Base-by-base conservation (phyloP, 2,888 invertebrate genomes). In the Anticlea derivata region DNA sequence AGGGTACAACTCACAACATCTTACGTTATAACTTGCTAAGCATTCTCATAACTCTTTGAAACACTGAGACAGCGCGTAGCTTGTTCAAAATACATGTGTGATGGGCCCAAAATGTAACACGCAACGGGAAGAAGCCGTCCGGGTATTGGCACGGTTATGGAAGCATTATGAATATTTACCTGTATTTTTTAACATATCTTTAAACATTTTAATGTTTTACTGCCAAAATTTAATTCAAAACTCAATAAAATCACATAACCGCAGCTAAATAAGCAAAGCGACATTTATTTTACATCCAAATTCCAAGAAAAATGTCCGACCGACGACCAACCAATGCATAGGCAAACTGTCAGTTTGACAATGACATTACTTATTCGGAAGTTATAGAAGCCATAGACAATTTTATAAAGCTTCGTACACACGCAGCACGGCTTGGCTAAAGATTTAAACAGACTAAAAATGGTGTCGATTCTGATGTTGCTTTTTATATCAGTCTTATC, bases 161-260 rank as follows among this genome's bases (percentile, higher is more conserved):
- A 34, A 20, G 13, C 17, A 13, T n/a, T 22, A 29, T 13, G 24
- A 13, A 2, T 33, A 29, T 26, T 27, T 40, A 23, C 55, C 48
- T 43, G 20, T 7, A 8, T 8, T 17, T 13, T 29, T 26, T 12
- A 11, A 24, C 0, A 8, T 7, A 39, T 34, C 30, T 30, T 11
- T 17, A 34, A 7, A 50, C 54, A 50, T 50, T 26, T 5, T 34
- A 39, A 23, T 29, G 6, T 30, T 41, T 5, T 24, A 43, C 13
- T 23, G 7, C 26, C 6, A 12, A 5, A 45, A 44, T 24, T 5
- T 17, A 3, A 17, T 24, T 0, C 10, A 24, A 48, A 45, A 29
- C n/a, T 7, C 33, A 26, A 22, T n/a, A n/a, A 37, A 55, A 27
- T 44, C 30, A 29, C 17, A 46, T 23, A 5, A n/a, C 24, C 7